Evolutionary conservation across 2,113 vertebrate genomes (phyloP), one percentile per base, ranked within the genome.

Genomic region (Anser brachyrhynchus): DNA sequence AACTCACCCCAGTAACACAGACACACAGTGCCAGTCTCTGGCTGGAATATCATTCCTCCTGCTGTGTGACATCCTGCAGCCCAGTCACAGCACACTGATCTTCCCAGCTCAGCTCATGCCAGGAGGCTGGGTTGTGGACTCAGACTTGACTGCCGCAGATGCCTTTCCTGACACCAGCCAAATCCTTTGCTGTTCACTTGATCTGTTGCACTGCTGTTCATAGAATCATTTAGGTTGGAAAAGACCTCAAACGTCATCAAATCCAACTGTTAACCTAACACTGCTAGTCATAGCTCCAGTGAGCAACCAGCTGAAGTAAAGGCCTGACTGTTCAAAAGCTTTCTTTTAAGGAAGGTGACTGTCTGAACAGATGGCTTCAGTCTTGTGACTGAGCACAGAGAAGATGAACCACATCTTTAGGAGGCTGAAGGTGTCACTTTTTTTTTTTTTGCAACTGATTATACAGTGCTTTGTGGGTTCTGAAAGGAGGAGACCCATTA

Each of bases 1-100:
- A 74, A 46, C 25, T 81, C 10, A 5, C 20, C 43, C 37, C 3
- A 3, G 11, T 9, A 44, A 41, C 39, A 20, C 0, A 11, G 25
- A 29, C 26, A 18, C 8, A 2, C 2, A 3, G 52, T 69, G 66
- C 80, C 37, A 1, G 9, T 33, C 29, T 69, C 61, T 31, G 69
- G 52, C 31, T 51, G 66, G 57, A n/a, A 13, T 23, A 29, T 9
- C 23, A 16, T 43, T 84, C 41, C 52, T 89, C 23, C 71, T 59
- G 54, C 57, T 65, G 52, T 1, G 0, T 12, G 31, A 82, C 29
- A 17, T 58, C 10, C 6, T 23, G 43, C 21, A 1, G 2, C 59
- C 23, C 72, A 8, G 49, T 26, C 25, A 22, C 3, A 2, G 70
- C 51, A 51, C 6, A 0, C 18, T 26, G 11, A 67, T 52, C 64